Conservation (phyloP, 2,888 invertebrate genomes). For the Scaeva pyrastri region DNA sequence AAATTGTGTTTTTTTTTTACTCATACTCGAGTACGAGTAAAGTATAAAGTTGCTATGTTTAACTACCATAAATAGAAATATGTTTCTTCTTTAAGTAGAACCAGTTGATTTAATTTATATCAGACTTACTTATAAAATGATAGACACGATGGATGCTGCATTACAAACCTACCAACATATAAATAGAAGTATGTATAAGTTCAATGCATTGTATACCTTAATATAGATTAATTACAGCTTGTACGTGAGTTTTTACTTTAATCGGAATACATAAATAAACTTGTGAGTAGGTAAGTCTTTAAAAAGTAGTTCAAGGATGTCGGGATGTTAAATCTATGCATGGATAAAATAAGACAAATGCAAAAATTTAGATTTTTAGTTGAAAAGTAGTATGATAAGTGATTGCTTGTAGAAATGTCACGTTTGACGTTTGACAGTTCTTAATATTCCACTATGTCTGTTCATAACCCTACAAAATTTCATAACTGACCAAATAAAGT, state of each 20-base stretch:
- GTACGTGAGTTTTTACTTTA: slow-evolving; percentile 23
- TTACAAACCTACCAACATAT: background rate
- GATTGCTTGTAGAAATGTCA: too few species aligned
- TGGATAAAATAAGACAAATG: too few species aligned
- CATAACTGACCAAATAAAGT: too few species aligned
- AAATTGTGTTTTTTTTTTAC: background rate
- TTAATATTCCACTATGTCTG: too few species aligned
- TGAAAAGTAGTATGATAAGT: background rate
- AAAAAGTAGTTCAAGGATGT: slow-evolving; percentile 31
- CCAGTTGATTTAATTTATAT: slow-evolving; percentile 28
- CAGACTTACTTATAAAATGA: background rate
- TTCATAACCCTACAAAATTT: too few species aligned
- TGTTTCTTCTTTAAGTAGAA: slow-evolving; percentile 21
- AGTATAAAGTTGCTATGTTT: background rate
- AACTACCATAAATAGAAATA: slow-evolving; percentile 10
- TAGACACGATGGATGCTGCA: background rate
- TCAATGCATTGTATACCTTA: background rate
- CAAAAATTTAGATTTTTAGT: background rate
- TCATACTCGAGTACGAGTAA: too few species aligned
- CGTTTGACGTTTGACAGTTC: too few species aligned
- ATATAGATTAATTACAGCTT: slow-evolving; percentile 11
- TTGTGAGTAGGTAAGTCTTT: background rate
- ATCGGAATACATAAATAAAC: background rate
- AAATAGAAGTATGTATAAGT: background rate
- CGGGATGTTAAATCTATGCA: slow-evolving; percentile 17